Evolutionary conservation across 1,140 invertebrate genomes (phyloP).

Genomic region (Drosophila parvula): DNA sequence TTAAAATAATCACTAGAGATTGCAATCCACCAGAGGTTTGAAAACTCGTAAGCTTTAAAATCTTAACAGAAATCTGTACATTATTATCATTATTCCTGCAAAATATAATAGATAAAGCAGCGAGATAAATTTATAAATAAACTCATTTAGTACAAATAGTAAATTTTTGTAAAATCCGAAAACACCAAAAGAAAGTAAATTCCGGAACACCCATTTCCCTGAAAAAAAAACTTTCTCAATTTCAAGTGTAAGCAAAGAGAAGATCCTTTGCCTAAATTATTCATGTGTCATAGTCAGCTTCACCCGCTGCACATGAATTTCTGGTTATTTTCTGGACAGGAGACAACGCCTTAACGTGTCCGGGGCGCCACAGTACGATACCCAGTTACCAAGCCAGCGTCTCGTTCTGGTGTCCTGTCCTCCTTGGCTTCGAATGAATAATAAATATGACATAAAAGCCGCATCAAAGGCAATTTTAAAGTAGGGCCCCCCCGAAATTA

Average conservation of each 20-base stretch:
- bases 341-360: constrained; percentile 67
- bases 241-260: constrained; percentile 13
- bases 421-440: constrained; percentile 57
- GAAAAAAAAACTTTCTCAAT: neutral
- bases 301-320: constrained; percentile 62
- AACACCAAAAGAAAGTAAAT: no score
- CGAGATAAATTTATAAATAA: neutral
- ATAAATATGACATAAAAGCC: constrained; percentile 81
- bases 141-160: neutral
- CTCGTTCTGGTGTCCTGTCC: neutral
- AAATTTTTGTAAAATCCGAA: no score
- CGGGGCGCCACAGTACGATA: neutral
- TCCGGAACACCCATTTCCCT: neutral
- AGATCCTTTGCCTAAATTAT: constrained; percentile 33
- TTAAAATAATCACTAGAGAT: neutral
- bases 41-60: neutral
- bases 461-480: constrained; percentile 78
- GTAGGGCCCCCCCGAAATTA: constrained; percentile 54
- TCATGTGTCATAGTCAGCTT: constrained; percentile 57
- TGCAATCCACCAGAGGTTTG: neutral
- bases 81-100: no score
- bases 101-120: no score
- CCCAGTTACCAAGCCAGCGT: constrained; percentile 7
- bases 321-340: constrained; percentile 35
- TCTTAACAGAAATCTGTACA: no score